These are phyloP conservation scores for Heliocidaris tuberculata DNA, from an alignment of 35 echinoderm and acorn worm genomes.

Conservation along the genomic window DNA sequence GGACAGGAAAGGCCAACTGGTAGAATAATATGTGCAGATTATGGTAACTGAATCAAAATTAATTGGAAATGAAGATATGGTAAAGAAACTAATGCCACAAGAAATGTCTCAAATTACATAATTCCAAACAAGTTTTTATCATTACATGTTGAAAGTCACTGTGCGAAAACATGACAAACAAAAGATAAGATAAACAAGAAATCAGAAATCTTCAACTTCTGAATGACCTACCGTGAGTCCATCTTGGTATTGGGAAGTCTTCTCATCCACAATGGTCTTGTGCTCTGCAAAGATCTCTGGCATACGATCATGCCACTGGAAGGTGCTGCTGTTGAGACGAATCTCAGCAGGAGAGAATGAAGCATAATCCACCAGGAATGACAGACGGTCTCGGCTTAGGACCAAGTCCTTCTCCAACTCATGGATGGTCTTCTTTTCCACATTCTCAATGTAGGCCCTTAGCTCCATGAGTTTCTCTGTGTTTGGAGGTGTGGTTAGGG, in stretches of 20 bases:
- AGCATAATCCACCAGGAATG: constrained; percentile 92
- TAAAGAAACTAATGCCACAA: neutral
- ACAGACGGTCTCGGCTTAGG: constrained; percentile 80
- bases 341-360: constrained; percentile 98
- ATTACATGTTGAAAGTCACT: too few species aligned
- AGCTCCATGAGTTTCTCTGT: constrained; percentile 98
- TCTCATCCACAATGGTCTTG: constrained; percentile 85
- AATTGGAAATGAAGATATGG: neutral
- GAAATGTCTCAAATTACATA: too few species aligned
- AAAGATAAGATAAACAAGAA: neutral
- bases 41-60: too few species aligned
- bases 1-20: neutral
- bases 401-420: constrained; percentile 88
- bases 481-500: constrained; percentile 94
- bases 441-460: constrained; percentile 74
- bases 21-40: neutral
- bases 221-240: constrained; percentile 75
- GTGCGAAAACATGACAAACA: neutral
- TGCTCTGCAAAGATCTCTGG: constrained; percentile 96
- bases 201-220: neutral
- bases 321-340: constrained; percentile 95
- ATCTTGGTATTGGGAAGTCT: constrained; percentile 90
- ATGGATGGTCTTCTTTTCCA: constrained; percentile 92
- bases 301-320: constrained; percentile 98
- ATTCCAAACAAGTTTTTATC: too few species aligned